Evolutionary conservation across 2,888 invertebrate genomes (phyloP).

Genomic region (Ichneumoninae sp.): DNA sequence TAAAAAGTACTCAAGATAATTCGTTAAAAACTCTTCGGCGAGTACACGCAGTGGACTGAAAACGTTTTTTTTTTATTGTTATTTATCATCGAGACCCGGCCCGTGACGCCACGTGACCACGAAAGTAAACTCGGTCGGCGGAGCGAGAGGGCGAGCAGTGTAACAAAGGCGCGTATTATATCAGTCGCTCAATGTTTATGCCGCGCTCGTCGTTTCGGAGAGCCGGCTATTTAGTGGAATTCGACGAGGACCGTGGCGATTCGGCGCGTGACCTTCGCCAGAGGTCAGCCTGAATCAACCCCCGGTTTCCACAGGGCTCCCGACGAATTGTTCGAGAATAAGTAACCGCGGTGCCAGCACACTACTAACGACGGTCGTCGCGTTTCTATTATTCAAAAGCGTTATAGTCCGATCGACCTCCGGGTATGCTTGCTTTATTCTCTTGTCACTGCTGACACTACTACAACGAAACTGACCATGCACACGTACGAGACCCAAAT

Average conservation of each 20-base stretch:
- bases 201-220: neutral
- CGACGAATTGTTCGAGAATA: neutral
- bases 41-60: too few relatives aligned
- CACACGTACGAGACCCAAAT: neutral
- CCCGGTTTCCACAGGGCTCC: neutral
- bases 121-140: neutral
- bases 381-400: slow-evolving; percentile 67
- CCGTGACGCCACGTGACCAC: neutral
- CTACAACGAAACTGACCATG: neutral
- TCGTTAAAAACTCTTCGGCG: too few relatives aligned
- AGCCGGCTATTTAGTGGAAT: neutral
- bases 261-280: neutral
- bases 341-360: slow-evolving; percentile 12
- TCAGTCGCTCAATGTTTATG: neutral
- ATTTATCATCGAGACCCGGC: neutral
- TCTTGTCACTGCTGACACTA: slow-evolving; percentile 10
- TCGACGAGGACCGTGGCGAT: neutral
- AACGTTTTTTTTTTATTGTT: neutral
- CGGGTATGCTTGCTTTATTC: slow-evolving; percentile 23
- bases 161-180: neutral
- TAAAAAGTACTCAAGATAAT: too few relatives aligned
- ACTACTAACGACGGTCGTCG: slow-evolving; percentile 63
- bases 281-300: neutral
- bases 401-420: slow-evolving; percentile 67
- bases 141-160: neutral